These are phyloP conservation scores for Piscicola geometra DNA, from an alignment of 2,888 invertebrate species.

Conservation along the genomic window DNA sequence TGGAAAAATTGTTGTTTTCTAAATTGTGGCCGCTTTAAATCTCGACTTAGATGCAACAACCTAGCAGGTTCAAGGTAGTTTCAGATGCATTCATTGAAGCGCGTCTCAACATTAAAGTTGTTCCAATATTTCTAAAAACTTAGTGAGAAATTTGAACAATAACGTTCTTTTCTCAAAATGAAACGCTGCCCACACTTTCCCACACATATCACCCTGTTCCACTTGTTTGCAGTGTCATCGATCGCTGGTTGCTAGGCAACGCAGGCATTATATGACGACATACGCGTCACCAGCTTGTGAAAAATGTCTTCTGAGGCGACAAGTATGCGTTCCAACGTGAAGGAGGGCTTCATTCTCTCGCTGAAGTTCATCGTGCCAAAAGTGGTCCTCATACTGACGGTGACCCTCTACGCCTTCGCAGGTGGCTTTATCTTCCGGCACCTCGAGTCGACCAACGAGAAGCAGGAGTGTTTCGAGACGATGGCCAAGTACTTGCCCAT, in stretches of 20 bases:
- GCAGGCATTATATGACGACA: background rate
- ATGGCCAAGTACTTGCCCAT: constrained; percentile 48
- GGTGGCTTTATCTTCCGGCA: constrained; percentile 56
- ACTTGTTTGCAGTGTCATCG: background rate
- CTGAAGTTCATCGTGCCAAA: constrained; percentile 55
- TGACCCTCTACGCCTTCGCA: constrained; percentile 47
- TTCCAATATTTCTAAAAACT: too few species aligned
- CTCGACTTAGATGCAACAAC: too few species aligned
- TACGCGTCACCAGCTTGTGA: background rate
- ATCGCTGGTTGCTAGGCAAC: background rate
- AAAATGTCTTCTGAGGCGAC: too few species aligned
- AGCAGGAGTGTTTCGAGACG: constrained; percentile 51
- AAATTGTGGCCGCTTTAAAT: too few species aligned
- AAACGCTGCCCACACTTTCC: too few species aligned
- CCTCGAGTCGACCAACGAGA: constrained; percentile 54
- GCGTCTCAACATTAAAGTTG: too few species aligned
- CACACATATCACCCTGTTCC: too few species aligned
- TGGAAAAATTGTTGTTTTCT: too few species aligned
- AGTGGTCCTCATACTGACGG: constrained; percentile 50
- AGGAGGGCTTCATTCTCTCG: constrained; percentile 48
- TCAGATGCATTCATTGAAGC: too few species aligned
- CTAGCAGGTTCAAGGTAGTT: too few species aligned
- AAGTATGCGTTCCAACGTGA: constrained; percentile 9
- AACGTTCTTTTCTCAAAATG: too few species aligned
- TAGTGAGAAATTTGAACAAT: too few species aligned